Conservation (phyloP, 2,888 invertebrate species). For the Harpalus rufipes region DNA sequence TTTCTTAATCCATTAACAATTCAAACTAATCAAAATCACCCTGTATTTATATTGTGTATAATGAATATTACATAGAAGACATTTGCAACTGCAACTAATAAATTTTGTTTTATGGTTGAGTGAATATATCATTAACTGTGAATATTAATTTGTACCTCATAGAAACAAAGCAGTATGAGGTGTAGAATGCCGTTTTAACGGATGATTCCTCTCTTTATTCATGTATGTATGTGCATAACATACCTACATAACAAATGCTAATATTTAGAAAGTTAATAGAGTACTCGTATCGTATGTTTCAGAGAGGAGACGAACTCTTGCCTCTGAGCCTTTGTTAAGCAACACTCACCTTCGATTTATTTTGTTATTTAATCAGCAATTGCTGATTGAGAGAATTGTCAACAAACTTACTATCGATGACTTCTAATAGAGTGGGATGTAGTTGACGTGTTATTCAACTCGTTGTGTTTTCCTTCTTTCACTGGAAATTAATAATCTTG, state of each 20-base stretch:
- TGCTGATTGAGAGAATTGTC: conserved; percentile 23
- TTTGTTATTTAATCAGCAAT: conserved; percentile 43
- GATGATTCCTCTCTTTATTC: conserved; percentile 34
- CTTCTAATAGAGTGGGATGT: conserved; percentile 12
- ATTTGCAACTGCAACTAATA: neutral
- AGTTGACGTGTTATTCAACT: conserved; percentile 25
- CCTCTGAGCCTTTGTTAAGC: conserved; percentile 28
- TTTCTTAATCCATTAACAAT: too few relatives aligned
- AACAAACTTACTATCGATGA: conserved; percentile 13
- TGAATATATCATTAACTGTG: neutral
- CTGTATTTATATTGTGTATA: too few relatives aligned
- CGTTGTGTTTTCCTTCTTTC: conserved; percentile 19
- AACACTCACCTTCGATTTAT: conserved; percentile 15
- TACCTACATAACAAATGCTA: conserved; percentile 54
- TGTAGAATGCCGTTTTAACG: conserved; percentile 52
- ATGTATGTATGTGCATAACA: conserved; percentile 42
- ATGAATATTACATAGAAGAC: too few relatives aligned
- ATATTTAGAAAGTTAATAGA: conserved; percentile 50
- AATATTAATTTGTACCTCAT: neutral
- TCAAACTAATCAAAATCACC: too few relatives aligned
- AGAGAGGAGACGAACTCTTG: conserved; percentile 38
- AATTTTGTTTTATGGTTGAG: neutral
- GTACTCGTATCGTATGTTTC: conserved; percentile 23
- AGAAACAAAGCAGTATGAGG: conserved; percentile 16
- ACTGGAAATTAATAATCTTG: neutral